Conservation (phyloP, 2,888 invertebrate species). For the Chromoteleia sp. region DNA sequence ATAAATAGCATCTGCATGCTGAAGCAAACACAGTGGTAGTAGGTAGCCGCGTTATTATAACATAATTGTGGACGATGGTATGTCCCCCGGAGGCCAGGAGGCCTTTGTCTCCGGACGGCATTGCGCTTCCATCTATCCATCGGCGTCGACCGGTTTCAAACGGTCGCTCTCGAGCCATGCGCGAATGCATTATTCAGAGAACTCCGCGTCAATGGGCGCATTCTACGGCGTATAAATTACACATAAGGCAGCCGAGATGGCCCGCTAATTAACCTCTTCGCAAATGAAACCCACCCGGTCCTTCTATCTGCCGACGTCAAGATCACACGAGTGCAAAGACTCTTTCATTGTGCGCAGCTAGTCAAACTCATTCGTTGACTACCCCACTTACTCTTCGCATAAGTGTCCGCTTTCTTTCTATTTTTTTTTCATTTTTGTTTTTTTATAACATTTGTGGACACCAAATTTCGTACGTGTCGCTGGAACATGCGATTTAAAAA, state of each 20-base stretch:
- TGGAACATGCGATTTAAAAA: not conserved
- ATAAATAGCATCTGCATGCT: constrained; percentile 72
- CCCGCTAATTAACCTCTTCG: constrained; percentile 79
- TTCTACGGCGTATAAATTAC: constrained; percentile 77
- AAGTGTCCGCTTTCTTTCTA: constrained; percentile 43
- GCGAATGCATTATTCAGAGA: constrained; percentile 61
- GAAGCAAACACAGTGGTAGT: constrained; percentile 66
- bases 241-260: constrained; percentile 77
- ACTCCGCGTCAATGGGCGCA: constrained; percentile 73
- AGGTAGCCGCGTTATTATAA: constrained; percentile 75
- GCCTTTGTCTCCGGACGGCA: constrained; percentile 71
- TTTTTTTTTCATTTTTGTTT: constrained; percentile 6
- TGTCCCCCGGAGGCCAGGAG: constrained; percentile 63
- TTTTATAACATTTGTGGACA: constrained; percentile 10
- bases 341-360: constrained; percentile 57
- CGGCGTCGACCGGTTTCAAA: constrained; percentile 66
- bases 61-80: constrained; percentile 75
- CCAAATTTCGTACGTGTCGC: no score
- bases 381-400: constrained; percentile 30
- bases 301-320: constrained; percentile 61
- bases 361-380: constrained; percentile 62
- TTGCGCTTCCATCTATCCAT: constrained; percentile 66
- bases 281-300: constrained; percentile 74
- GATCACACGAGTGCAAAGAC: constrained; percentile 71
- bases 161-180: constrained; percentile 50